Evolutionary conservation across 2,113 vertebrate species (phyloP).

Genomic region (Hystrix cristata): DNA sequence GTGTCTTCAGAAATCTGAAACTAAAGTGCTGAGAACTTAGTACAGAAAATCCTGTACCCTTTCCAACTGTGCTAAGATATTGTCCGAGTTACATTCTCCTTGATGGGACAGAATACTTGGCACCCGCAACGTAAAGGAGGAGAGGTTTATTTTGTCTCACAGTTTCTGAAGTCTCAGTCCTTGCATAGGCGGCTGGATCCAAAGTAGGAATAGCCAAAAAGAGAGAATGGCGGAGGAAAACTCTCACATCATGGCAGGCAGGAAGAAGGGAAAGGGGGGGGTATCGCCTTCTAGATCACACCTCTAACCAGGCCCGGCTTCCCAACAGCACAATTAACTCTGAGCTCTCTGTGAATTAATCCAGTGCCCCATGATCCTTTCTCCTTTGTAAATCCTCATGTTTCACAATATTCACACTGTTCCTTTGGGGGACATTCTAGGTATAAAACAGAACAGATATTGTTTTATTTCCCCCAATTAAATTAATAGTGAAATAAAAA

Average conservation of each 20-base stretch:
- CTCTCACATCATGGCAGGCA: neutral
- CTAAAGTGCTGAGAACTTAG: neutral
- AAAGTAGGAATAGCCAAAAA: neutral
- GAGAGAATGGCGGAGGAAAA: neutral
- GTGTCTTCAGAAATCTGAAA: neutral
- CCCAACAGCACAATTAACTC: neutral
- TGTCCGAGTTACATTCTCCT: neutral
- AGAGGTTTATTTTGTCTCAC: neutral
- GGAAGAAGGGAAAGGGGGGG: neutral
- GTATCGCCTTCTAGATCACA: neutral
- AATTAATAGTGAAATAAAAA: neutral
- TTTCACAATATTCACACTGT: neutral
- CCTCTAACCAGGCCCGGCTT: neutral
- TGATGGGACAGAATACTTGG: neutral
- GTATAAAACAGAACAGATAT: neutral
- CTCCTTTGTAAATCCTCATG: neutral
- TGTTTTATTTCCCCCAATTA: neutral
- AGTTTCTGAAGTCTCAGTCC: neutral
- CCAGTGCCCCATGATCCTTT: neutral
- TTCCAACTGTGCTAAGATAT: neutral
- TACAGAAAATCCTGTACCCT: neutral
- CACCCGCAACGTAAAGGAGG: neutral
- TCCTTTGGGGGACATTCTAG: neutral
- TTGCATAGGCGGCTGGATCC: neutral
- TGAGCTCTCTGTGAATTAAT: neutral